Base-by-base conservation (phyloP, 2,888 invertebrate genomes). In the Rhodophaea formosa region DNA sequence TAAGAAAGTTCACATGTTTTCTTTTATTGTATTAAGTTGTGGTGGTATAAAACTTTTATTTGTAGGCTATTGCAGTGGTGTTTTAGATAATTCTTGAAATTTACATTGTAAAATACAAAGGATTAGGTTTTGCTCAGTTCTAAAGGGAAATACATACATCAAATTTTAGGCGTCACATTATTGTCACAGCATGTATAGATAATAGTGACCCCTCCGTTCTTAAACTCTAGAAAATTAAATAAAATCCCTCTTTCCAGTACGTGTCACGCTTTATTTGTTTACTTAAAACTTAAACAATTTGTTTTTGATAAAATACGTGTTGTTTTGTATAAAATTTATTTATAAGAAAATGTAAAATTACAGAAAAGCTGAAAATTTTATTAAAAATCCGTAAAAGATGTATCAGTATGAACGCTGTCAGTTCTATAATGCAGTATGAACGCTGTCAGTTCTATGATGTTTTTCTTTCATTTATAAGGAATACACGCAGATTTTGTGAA, bases 21-120 rank as follows among this genome's bases (percentile, higher is more conserved):
- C 62, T 61, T 67, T 62, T 66, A 60, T 63, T 62, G 63, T 58
- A 60, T 66, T 69, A 68, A 65, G 65, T 72, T 77, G 77, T 78
- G 79, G 77, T 77, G 79, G 79, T 78, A 51, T 32, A 69, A 72
- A 72, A 70, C 66, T 68, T 69, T 72, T 74, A 73, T 67, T 80
- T 79, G 69, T 82, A 84, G 78, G 74, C 71, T 80, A 73, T 79
- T 75, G 72, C 81, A 79, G 75, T 80, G 81, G 78, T 79, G 79
- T 82, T 78, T 77, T 80, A 80, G 77, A 76, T 72, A 74, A 72
- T 74, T 72, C 69, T 75, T 76, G 78, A 80, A 79, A 81, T 82
- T 81, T 80, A 82, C 81, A 81, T 84, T 84, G 84, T 84, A 82
- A 72, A 80, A 77, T 80, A 80, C 79, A 75, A 72, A 70, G 71